Evolutionary conservation across 1,140 invertebrate species (phyloP).

Genomic region (Lordiphosa mommai): DNA sequence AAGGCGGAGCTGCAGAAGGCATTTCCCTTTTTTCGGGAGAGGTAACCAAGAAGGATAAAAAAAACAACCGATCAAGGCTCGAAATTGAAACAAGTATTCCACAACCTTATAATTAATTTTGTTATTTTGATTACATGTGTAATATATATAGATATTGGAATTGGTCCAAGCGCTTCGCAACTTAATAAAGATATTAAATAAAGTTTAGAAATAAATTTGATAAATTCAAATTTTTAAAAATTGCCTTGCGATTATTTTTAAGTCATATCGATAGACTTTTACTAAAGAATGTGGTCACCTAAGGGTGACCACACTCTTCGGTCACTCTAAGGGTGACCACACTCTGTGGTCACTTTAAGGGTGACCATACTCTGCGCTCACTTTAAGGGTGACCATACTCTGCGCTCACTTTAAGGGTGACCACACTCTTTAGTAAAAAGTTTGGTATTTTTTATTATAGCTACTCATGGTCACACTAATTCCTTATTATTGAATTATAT

Average conservation of each 20-base stretch:
- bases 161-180: constrained; percentile 19
- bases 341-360: too few species aligned
- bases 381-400: too few species aligned
- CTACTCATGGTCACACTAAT: neutral
- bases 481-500: constrained; percentile 1
- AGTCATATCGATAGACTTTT: too few species aligned
- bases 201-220: constrained; percentile 1
- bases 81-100: constrained; percentile 38
- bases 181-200: constrained; percentile 54
- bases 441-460: too few species aligned
- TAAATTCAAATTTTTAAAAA: too few species aligned
- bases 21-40: constrained; percentile 72
- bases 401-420: too few species aligned
- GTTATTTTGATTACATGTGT: constrained; percentile 45
- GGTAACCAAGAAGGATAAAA: constrained; percentile 19
- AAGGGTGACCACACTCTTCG: too few species aligned
- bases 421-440: too few species aligned
- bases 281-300: too few species aligned
- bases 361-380: too few species aligned
- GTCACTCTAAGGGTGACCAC: too few species aligned
- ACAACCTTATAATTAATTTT: constrained; percentile 12
- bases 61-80: constrained; percentile 30
- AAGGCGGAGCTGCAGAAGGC: constrained; percentile 67
- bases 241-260: too few species aligned
- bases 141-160: constrained; percentile 6